These are phyloP conservation scores for Myopa testacea DNA, from an alignment of 2,888 invertebrate species.

Conservation along the genomic window DNA sequence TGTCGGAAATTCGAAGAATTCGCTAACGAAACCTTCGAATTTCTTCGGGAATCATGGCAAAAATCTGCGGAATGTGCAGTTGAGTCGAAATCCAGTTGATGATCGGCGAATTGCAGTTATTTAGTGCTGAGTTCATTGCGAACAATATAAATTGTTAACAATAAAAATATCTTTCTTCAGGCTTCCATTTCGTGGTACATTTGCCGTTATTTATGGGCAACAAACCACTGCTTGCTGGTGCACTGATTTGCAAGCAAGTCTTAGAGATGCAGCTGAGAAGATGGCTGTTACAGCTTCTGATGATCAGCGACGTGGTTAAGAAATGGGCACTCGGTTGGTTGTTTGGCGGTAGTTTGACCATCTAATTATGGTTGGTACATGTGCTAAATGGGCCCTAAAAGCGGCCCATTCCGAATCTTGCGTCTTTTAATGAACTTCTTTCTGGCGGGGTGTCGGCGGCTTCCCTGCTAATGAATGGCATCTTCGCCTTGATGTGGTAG, in stretches of 20 bases:
- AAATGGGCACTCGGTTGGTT: neutral
- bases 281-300: neutral
- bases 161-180: neutral
- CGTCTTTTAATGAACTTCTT: constrained; percentile 5
- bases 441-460: neutral
- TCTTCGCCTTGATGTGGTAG: constrained; percentile 1
- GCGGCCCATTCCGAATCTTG: neutral
- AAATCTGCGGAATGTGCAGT: constrained; percentile 9
- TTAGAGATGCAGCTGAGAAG: neutral
- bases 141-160: constrained; percentile 18
- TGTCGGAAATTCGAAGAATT: constrained; percentile 23
- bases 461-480: neutral
- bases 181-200: neutral
- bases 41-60: constrained; percentile 1
- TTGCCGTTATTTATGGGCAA: neutral
- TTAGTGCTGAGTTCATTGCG: neutral
- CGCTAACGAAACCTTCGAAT: neutral
- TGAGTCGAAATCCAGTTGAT: neutral
- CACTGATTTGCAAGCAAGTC: neutral
- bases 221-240: neutral
- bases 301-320: neutral
- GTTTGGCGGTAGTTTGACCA: neutral
- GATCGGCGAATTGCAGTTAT: no score
- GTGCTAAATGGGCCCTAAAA: constrained; percentile 1
- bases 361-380: neutral